Evolutionary conservation across 2,888 invertebrate species (phyloP), one percentile per base, ranked within the genome.

Genomic region (Panopea generosa): DNA sequence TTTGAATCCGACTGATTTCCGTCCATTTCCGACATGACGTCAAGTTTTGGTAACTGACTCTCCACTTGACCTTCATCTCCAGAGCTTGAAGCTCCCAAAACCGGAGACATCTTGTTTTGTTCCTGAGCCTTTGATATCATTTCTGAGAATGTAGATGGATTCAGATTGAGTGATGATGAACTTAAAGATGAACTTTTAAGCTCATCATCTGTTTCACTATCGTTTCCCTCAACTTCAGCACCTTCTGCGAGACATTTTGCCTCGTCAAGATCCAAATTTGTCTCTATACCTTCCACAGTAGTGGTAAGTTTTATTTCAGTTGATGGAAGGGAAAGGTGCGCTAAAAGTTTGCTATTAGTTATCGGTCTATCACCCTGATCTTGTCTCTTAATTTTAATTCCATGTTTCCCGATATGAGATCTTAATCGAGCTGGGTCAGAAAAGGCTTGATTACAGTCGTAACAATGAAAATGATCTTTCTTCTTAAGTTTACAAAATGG

Each of bases 401-500:
- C 91, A 90, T 96, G 96, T 89, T 96, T 96, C 18, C 95, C 94
- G 40, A 96, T 94, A 92, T 96, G 96, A 0, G 95, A 94, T 29
- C 95, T 94, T 52, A 96, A 92, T 65, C 95, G 94, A 69, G 95
- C 95, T 61, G 95, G 92, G 85, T 96, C 95, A n/a, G 96, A 95
- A 90, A 96, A 96, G 0, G 96, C 96, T 92, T 96, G 96, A 91
- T 96, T 96, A 93, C 96, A 96, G 57, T 95, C 94, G 89, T 95
- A 95, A 92, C 96, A 96, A 90, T 96, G 96, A 89, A 95, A 96
- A 89, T 96, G 96, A 81, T 95, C 95, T 88, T 95, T 95, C 74
- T 95, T 94, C 91, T 96, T 96, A 83, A 96, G 93, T 91, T 96
- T 96, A 92, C 96, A 96, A 91, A 96, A 96, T 3, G 96, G 96